phyloP scores from a whole-genome alignment of 2,113 vertebrate species.

The Garra rufa region DNA sequence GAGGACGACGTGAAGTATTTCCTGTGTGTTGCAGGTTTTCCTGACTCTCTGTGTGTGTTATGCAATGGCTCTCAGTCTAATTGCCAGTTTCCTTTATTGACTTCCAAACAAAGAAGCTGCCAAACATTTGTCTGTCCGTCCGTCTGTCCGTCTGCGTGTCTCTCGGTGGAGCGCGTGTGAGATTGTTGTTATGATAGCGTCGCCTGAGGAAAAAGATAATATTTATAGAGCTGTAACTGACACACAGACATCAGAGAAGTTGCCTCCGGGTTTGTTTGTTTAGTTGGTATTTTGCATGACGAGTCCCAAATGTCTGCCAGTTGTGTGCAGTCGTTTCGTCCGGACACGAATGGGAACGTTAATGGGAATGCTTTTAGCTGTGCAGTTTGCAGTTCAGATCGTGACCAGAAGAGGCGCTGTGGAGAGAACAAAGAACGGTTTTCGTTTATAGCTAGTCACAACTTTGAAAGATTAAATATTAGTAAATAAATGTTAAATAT shows the following conservation, averaged over 20 bases:
- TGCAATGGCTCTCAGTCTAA: slow-evolving; percentile 62
- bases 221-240: slow-evolving; percentile 35
- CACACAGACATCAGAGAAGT: slow-evolving; percentile 27
- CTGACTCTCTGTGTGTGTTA: slow-evolving; percentile 68
- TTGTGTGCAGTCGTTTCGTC: background rate
- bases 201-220: slow-evolving; percentile 36
- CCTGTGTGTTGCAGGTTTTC: slow-evolving; percentile 71
- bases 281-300: slow-evolving; percentile 23
- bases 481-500: background rate
- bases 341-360: background rate
- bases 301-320: background rate
- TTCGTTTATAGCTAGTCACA: background rate
- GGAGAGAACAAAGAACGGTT: background rate
- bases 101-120: slow-evolving; percentile 50
- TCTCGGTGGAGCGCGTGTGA: slow-evolving; percentile 37
- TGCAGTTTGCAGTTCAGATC: background rate
- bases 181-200: slow-evolving; percentile 23
- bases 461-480: background rate
- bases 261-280: slow-evolving; percentile 10
- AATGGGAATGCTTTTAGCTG: too few species aligned
- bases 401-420: background rate
- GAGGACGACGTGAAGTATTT: slow-evolving; percentile 57
- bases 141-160: slow-evolving; percentile 16
- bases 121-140: slow-evolving; percentile 28
- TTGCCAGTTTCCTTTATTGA: slow-evolving; percentile 70